A percentile compares a stretch with the other conserved stretches of the same genome.
Evolutionary conservation across 1,140 invertebrate genomes (phyloP).

Genomic region (Laupala kohalensis): DNA sequence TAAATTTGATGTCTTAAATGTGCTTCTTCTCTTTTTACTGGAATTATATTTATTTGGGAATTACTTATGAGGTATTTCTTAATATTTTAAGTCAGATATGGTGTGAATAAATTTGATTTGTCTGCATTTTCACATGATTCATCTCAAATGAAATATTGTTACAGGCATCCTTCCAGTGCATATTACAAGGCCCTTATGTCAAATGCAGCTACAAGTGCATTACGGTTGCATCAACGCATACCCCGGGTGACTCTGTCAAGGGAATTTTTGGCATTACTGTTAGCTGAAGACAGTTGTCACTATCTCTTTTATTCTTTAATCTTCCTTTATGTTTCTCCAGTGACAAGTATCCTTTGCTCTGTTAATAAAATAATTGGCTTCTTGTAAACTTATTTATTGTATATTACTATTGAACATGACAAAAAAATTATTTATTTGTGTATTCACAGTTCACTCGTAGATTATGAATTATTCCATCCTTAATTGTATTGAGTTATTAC

Average conservation of each 20-base stretch:
- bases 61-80: slow-evolving; percentile 1
- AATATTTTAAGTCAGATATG: not conserved
- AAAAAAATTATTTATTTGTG: too few species aligned
- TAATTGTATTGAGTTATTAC: too few species aligned
- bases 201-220: slow-evolving; percentile 83
- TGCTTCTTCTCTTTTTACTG: too few species aligned
- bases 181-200: slow-evolving; percentile 85
- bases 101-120: too few species aligned
- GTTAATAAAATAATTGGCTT: too few species aligned
- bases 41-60: too few species aligned
- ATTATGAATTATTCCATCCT: too few species aligned
- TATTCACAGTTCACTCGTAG: too few species aligned
- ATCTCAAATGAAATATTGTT: slow-evolving; percentile 19
- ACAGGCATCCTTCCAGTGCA: slow-evolving; percentile 63
- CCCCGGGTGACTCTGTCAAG: slow-evolving; percentile 64
- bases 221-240: slow-evolving; percentile 84
- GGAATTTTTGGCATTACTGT: slow-evolving; percentile 63
- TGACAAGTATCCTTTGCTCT: slow-evolving; percentile 78
- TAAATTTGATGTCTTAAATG: too few species aligned
- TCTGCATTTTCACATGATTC: not conserved
- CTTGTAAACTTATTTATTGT: too few species aligned
- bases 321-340: slow-evolving; percentile 77
- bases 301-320: slow-evolving; percentile 90
- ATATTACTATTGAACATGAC: too few species aligned
- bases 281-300: slow-evolving; percentile 90